A percentile compares a stretch with the other conserved stretches of the same genome.
These are phyloP conservation scores for Rhimphoctona megacephalus DNA, from an alignment of 2,888 invertebrate species.

Conservation along the genomic window DNA sequence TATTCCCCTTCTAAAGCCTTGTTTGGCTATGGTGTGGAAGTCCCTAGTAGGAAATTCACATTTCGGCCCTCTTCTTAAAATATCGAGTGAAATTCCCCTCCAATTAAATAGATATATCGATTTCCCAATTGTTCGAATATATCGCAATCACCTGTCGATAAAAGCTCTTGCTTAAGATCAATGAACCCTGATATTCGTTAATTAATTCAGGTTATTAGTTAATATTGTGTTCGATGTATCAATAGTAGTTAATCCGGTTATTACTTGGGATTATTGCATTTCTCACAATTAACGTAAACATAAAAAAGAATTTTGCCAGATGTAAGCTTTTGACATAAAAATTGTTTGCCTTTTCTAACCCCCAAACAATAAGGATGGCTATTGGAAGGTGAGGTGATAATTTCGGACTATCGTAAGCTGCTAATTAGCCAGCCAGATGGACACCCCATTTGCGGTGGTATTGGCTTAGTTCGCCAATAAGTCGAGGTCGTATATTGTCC, in stretches of 20 bases:
- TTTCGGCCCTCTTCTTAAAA: constrained; percentile 71
- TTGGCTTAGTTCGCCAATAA: constrained; percentile 78
- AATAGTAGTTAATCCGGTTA: background rate
- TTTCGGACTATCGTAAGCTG: constrained; percentile 74
- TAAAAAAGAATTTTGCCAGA: background rate
- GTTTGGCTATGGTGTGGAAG: too few species aligned
- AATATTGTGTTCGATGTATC: background rate
- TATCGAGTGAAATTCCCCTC: constrained; percentile 73
- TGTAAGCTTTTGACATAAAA: background rate
- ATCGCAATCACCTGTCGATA: constrained; percentile 51
- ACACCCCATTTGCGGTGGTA: constrained; percentile 77
- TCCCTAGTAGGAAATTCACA: too few species aligned
- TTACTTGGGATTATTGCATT: background rate
- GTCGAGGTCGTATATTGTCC: constrained; percentile 65
- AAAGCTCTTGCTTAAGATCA: constrained; percentile 5
- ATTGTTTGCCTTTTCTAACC: background rate
- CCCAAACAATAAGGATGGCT: constrained; percentile 59
- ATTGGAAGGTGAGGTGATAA: constrained; percentile 66
- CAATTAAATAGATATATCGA: constrained; percentile 78
- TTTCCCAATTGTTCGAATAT: constrained; percentile 59
- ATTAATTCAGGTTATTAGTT: background rate
- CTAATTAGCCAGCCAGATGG: constrained; percentile 81
- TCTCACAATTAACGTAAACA: background rate
- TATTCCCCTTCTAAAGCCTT: too few species aligned
- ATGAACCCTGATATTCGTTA: background rate